Evolutionary conservation across 2,797 vertebrate genomes (phyloP).

Genomic region (Crenuchus spilurus): DNA sequence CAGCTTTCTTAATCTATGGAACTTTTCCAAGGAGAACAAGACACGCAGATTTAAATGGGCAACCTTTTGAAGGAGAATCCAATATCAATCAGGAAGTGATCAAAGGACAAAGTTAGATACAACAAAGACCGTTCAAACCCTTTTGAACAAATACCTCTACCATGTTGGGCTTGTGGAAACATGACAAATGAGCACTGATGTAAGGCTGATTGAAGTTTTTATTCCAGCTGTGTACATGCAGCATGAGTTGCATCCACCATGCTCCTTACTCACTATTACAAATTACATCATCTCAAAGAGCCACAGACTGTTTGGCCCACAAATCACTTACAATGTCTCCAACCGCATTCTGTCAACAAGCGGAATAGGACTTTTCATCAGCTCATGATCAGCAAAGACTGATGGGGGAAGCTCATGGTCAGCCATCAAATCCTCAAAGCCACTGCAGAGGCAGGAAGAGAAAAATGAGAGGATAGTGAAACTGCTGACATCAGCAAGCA

Average conservation of each 20-base stretch:
- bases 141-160: neutral
- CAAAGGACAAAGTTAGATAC: neutral
- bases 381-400: constrained; percentile 52
- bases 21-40: neutral
- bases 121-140: neutral
- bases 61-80: neutral
- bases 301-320: constrained; percentile 17
- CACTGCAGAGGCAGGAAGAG: constrained; percentile 46
- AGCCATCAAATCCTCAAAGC: constrained; percentile 49
- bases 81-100: constrained; percentile 1
- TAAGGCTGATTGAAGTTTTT: neutral
- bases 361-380: constrained; percentile 38
- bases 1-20: neutral
- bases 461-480: constrained; percentile 51
- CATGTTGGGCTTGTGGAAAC: constrained; percentile 2
- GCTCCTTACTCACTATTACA: constrained; percentile 21
- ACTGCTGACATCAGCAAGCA: constrained; percentile 60
- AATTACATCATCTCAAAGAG: constrained; percentile 25
- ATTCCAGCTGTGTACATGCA: neutral
- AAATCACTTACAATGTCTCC: constrained; percentile 38
- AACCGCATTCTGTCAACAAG: constrained; percentile 27
- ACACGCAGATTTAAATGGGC: neutral
- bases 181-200: neutral
- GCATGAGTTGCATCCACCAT: neutral
- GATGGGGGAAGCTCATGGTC: constrained; percentile 56